phyloP scores from a whole-genome alignment of 2,797 vertebrate genomes.

The Pelodytes ibericus region DNA sequence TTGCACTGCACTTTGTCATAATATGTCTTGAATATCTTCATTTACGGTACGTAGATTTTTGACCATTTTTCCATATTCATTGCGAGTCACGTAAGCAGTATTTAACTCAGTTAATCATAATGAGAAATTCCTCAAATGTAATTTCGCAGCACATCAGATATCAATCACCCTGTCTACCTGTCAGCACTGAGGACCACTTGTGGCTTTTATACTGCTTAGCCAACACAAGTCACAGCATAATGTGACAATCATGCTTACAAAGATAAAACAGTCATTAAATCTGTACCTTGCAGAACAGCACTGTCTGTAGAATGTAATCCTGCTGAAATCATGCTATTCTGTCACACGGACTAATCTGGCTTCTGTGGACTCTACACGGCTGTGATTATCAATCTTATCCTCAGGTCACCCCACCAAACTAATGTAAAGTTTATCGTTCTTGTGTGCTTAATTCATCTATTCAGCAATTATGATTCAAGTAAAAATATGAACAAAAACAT shows the following conservation, averaged over 20 bases:
- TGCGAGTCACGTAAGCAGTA: not conserved
- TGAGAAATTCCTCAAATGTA: not conserved
- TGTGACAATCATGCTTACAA: not conserved
- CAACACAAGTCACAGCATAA: constrained; percentile 4
- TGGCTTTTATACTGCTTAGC: constrained; percentile 4
- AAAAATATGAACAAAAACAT: no score
- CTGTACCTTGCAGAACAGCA: constrained; percentile 1
- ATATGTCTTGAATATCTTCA: no score
- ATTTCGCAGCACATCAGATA: not conserved
- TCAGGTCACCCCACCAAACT: not conserved
- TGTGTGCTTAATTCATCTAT: no score
- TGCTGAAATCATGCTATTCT: not conserved
- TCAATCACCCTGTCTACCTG: not conserved
- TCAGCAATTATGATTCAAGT: no score
- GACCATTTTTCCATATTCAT: not conserved
- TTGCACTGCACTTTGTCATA: no score
- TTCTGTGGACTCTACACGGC: not conserved
- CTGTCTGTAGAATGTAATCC: not conserved
- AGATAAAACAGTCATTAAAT: not conserved
- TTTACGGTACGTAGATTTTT: no score
- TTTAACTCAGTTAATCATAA: not conserved
- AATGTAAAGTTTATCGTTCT: not conserved
- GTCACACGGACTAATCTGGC: not conserved
- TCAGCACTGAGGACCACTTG: not conserved
- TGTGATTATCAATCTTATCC: not conserved